phyloP scores from a whole-genome alignment of 2,888 invertebrate species.

The Luperina testacea region DNA sequence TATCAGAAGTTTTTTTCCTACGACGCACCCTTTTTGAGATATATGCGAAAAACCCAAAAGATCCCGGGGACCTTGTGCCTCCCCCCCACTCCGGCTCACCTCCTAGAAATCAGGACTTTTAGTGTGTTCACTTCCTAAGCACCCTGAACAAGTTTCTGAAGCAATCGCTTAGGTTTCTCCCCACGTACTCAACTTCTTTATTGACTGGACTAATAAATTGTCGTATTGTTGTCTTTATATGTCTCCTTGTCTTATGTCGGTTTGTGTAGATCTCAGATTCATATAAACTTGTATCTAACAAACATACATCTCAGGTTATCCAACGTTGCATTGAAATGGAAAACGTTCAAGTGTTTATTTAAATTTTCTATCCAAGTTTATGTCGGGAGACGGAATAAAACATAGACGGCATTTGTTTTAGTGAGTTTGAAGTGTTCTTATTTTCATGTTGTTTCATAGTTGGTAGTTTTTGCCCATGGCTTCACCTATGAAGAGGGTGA shows the following conservation, averaged over 20 bases:
- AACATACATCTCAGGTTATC: conserved; percentile 1
- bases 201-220: background rate
- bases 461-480: no score
- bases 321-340: conserved; percentile 34
- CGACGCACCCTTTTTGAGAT: no score
- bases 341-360: conserved; percentile 43
- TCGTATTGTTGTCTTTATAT: background rate
- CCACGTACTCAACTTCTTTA: background rate
- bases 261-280: background rate
- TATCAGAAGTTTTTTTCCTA: no score
- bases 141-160: background rate
- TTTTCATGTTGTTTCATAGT: no score
- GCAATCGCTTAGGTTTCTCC: background rate
- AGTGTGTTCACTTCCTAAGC: background rate
- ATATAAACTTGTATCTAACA: background rate
- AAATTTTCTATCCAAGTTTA: conserved; percentile 21
- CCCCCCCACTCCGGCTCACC: no score
- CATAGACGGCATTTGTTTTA: background rate
- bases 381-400: conserved; percentile 40
- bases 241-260: background rate
- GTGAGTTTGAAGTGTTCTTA: no score
- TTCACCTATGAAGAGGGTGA: no score
- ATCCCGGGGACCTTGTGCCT: no score
- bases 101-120: no score
- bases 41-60: no score